Percentiles rank a stretch among this genome's conserved stretches.
These are phyloP conservation scores for Rhabdophis nuchalis DNA, from an alignment of 2,797 vertebrate genomes.

Conservation along the genomic window DNA sequence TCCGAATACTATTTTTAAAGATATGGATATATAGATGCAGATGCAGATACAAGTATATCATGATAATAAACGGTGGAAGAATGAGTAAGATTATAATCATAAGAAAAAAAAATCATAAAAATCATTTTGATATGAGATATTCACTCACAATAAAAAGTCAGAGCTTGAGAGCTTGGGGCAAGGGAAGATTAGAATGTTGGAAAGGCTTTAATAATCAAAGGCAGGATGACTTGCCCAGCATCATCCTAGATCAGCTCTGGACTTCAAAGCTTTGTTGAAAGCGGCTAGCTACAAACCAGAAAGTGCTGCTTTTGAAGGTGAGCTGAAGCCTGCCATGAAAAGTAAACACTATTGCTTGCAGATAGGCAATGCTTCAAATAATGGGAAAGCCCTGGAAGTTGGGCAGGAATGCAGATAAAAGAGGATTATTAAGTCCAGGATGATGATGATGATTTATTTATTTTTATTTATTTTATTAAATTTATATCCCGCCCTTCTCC, in stretches of 20 bases:
- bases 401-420: neutral
- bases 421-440: neutral
- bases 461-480: no score
- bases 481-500: no score
- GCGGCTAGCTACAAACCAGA: slow-evolving; percentile 34
- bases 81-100: slow-evolving; percentile 1
- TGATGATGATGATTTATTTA: no score
- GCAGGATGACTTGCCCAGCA: neutral
- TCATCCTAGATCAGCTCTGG: neutral
- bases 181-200: slow-evolving; percentile 25
- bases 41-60: neutral
- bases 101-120: slow-evolving; percentile 47
- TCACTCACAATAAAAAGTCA: slow-evolving; percentile 39
- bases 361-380: neutral
- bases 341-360: neutral
- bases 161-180: slow-evolving; percentile 17
- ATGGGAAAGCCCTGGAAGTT: slow-evolving; percentile 12
- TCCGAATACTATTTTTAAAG: slow-evolving; percentile 18
- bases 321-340: slow-evolving; percentile 7
- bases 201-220: slow-evolving; percentile 37
- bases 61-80: neutral
- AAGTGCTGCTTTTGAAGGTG: slow-evolving; percentile 16
- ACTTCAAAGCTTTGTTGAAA: neutral
- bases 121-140: slow-evolving; percentile 49
- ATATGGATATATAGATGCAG: neutral